Evolutionary conservation across 1,140 invertebrate genomes (phyloP).

Genomic region (Galleria mellonella): DNA sequence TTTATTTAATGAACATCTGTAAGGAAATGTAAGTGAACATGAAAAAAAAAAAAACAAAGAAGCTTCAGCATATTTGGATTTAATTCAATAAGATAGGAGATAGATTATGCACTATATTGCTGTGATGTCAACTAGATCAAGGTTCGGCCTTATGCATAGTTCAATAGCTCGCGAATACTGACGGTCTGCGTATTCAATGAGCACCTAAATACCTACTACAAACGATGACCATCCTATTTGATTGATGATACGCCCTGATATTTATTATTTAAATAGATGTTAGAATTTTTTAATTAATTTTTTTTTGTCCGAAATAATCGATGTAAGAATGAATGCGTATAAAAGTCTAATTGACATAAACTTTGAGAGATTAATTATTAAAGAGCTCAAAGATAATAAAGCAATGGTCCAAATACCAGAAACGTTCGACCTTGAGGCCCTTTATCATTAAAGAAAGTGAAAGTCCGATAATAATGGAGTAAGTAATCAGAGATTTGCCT

Average conservation of each 20-base stretch:
- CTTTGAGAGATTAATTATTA: too few relatives aligned
- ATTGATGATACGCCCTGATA: neutral
- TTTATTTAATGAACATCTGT: too few relatives aligned
- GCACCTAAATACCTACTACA: constrained; percentile 7
- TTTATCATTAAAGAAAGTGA: constrained; percentile 45
- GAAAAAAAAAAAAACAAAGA: too few relatives aligned
- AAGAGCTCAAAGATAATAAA: neutral
- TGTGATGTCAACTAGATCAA: constrained; percentile 52
- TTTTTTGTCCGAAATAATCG: too few relatives aligned
- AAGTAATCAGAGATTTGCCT: constrained; percentile 9
- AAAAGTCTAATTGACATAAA: too few relatives aligned
- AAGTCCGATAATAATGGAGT: constrained; percentile 24
- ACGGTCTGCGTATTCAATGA: constrained; percentile 10
- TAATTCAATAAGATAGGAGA: constrained; percentile 12
- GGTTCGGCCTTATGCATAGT: constrained; percentile 51
- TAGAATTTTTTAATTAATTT: too few relatives aligned
- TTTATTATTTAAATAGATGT: too few relatives aligned
- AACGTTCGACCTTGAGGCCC: constrained; percentile 32
- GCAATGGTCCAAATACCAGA: constrained; percentile 14
- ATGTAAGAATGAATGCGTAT: too few relatives aligned
- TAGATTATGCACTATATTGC: constrained; percentile 24
- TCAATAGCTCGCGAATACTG: constrained; percentile 32
- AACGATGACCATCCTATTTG: constrained; percentile 8
- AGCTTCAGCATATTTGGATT: too few relatives aligned
- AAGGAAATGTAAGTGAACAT: too few relatives aligned